These are phyloP conservation scores for Holcopasites calliopsidis DNA, from an alignment of 1,140 invertebrate genomes.

Conservation along the genomic window DNA sequence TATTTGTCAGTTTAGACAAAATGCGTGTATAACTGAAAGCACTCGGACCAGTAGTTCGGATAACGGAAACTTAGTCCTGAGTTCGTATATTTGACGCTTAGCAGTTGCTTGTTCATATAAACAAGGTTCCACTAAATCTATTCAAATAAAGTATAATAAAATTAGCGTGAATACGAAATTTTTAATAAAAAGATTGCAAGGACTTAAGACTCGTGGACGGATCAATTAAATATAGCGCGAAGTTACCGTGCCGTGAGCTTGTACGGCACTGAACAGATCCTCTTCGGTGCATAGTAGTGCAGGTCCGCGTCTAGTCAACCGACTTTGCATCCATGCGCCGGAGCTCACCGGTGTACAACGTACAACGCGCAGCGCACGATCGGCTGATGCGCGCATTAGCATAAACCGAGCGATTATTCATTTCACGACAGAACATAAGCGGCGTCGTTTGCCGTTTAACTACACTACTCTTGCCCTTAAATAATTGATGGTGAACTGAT, in stretches of 20 bases:
- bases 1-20: too few relatives aligned
- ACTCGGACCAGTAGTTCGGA: too few relatives aligned
- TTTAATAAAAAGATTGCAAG: neutral
- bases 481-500: neutral
- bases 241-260: slow-evolving; percentile 7
- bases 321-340: neutral
- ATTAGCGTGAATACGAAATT: too few relatives aligned
- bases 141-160: too few relatives aligned
- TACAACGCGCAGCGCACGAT: neutral
- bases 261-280: slow-evolving; percentile 13
- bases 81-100: too few relatives aligned
- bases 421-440: neutral
- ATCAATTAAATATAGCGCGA: neutral
- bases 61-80: too few relatives aligned
- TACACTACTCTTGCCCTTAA: neutral
- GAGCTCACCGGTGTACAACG: neutral
- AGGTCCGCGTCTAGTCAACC: neutral
- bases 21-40: too few relatives aligned
- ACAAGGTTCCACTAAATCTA: too few relatives aligned
- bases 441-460: neutral
- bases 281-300: neutral
- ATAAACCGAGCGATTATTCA: slow-evolving; percentile 29
- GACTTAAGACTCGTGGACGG: neutral
- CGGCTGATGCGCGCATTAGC: neutral
- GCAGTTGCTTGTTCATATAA: too few relatives aligned